Evolutionary conservation across 2,888 invertebrate species (phyloP), one percentile per base, ranked within the genome.

Genomic region (Anodontia alba): DNA sequence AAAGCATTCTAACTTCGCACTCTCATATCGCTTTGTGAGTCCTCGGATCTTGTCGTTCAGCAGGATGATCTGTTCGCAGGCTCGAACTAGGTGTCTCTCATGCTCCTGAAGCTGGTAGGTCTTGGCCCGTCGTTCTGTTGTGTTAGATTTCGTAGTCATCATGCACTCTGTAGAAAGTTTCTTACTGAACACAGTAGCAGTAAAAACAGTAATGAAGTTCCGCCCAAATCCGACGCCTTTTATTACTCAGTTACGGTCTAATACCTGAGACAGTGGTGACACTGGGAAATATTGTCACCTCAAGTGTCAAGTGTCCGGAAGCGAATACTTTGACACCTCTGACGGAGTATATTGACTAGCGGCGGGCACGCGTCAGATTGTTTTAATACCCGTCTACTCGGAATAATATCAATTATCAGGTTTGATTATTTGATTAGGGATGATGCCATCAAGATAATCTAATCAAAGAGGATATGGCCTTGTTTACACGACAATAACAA

Each of bases 21-120:
- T 31, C 42, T 78, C 46, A 75, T 85, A 85, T n/a, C 80, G 77
- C 38, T 71, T 73, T 20, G 84, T 76, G 2, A 82, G 78, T 12
- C 79, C 81, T 66, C 79, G 77, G 77, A 84, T 84, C 46, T 68
- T 79, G 38, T 81, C 81, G 77, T 84, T 84, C 31, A 84, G 81
- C n/a, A 81, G 73, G 23, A 84, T 70, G 26, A 84, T 79, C 23
- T 77, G 79, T 49, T 79, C 71, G 42, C 84, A 84, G 23, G 81
- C 71, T 46, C 77, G 78, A 46, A 80, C 71, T 42, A 84, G 68
- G 29, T 78, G 81, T 23, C 66, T n/a, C 69, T 84, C 84, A 1
- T 66, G 69, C 15, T 67, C 26, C 17, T 69, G 67, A 15, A 84
- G 73, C 23, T 72, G 29, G 29, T 74, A 33, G 17, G 68, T 66